Evolutionary conservation across 2,797 vertebrate genomes (phyloP), one percentile per base, ranked within the genome.

Genomic region (Sebastes nivosus): DNA sequence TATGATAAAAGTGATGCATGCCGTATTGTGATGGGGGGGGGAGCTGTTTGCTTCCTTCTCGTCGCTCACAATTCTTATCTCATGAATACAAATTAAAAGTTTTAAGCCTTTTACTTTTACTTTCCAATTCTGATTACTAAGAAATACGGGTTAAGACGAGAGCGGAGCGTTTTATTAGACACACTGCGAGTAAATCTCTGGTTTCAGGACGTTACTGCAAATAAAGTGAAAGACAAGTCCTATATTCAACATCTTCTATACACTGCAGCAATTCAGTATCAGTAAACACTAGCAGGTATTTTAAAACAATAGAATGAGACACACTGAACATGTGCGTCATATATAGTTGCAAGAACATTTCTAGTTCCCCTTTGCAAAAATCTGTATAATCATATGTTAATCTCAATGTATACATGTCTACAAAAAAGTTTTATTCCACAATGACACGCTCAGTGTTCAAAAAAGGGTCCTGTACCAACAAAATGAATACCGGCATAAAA

Each of bases 61-160:
- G 24, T 68, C 30, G 16, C 71, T 85, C 81, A 67, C 76, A 77
- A 77, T 87, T 88, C 81, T 87, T 83, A 87, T 92, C 90, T 93
- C 83, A 84, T 91, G 90, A 91, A 94, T 91, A 90, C 86, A 94
- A 94, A 94, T 93, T 75, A 90, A 92, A 94, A 88, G 87, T 91
- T 93, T 89, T 66, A 72, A 86, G 73, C 75, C 72, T 72, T 87
- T 77, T 65, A 66, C 69, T 71, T 65, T 75, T 87, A 63, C 78
- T 86, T 87, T 77, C 64, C 8, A 38, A 16, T 82, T 76, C n/a
- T 83, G 88, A 92, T 90, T 90, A 87, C 75, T 72, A 61, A 69
- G 79, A 83, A 89, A 75, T 59, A 9, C 42, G 24, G 50, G 50
- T 61, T 68, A 81, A 74, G 71, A 76, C 22, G 14, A 82, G 18